Evolutionary conservation across 2,888 invertebrate genomes (phyloP).

Genomic region (Blera fallax): DNA sequence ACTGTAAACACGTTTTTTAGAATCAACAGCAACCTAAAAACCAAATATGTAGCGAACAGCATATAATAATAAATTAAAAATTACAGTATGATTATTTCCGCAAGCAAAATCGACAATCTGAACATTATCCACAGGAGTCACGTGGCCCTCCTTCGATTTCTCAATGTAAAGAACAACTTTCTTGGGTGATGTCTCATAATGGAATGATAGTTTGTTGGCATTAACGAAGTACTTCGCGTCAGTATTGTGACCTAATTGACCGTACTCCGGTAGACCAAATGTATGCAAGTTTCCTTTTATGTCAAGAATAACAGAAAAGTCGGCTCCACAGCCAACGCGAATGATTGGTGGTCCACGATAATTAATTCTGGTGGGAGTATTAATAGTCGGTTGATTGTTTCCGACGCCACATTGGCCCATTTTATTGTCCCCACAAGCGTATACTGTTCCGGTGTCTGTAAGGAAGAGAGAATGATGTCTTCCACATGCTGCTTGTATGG

Average conservation of each 20-base stretch:
- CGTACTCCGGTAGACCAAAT: constrained; percentile 96
- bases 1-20: constrained; percentile 93
- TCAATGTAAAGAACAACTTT: constrained; percentile 93
- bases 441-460: constrained; percentile 91
- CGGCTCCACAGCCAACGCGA: constrained; percentile 94
- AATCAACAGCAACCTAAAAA: constrained; percentile 90
- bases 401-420: constrained; percentile 96
- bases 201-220: constrained; percentile 92
- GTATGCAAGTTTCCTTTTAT: constrained; percentile 94
- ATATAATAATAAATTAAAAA: constrained; percentile 70
- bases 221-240: constrained; percentile 97
- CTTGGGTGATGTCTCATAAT: constrained; percentile 92
- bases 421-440: constrained; percentile 95
- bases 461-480: constrained; percentile 94
- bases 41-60: neutral
- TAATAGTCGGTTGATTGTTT: constrained; percentile 83
- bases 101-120: constrained; percentile 95
- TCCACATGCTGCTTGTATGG: constrained; percentile 94
- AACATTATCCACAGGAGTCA: constrained; percentile 91
- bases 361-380: constrained; percentile 85
- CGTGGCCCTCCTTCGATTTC: constrained; percentile 92
- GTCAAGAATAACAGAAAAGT: constrained; percentile 95
- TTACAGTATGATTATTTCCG: constrained; percentile 94
- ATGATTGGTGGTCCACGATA: constrained; percentile 93
- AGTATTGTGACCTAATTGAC: constrained; percentile 96